These are phyloP conservation scores for Nannoperca obscura DNA, from an alignment of 2,797 vertebrate genomes.

Conservation along the genomic window DNA sequence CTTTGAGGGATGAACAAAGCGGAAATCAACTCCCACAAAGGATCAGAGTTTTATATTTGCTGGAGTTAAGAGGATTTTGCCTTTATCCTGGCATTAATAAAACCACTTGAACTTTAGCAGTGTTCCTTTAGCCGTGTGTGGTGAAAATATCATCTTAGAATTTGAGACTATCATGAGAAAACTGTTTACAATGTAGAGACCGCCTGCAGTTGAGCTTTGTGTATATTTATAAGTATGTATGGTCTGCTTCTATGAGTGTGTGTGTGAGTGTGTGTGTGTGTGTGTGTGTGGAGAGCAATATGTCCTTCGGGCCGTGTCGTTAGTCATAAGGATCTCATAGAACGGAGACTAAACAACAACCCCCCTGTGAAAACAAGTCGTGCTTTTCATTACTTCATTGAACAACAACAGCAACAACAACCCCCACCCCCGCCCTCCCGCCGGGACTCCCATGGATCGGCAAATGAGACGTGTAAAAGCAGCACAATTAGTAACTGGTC, in stretches of 20 bases:
- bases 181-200: slow-evolving; percentile 13
- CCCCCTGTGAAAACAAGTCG: slow-evolving; percentile 75
- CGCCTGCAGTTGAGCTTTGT: slow-evolving; percentile 13
- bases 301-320: slow-evolving; percentile 52
- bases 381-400: slow-evolving; percentile 75
- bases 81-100: slow-evolving; percentile 3
- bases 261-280: slow-evolving; percentile 32
- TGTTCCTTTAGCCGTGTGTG: background rate
- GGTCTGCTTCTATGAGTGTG: slow-evolving; percentile 28
- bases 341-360: slow-evolving; percentile 49
- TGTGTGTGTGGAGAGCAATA: slow-evolving; percentile 19
- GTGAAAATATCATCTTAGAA: background rate
- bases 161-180: slow-evolving; percentile 21
- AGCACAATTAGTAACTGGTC: slow-evolving; percentile 63
- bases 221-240: slow-evolving; percentile 10
- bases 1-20: background rate
- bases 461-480: slow-evolving; percentile 68
- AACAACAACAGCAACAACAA: too few relatives aligned
- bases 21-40: background rate
- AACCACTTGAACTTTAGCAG: background rate
- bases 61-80: background rate
- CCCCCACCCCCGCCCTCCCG: slow-evolving; percentile 34
- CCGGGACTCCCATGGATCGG: slow-evolving; percentile 37
- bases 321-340: slow-evolving; percentile 64
- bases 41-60: background rate